A percentile compares a stretch with the other conserved stretches of the same genome.
phyloP scores from a whole-genome alignment of 2,797 vertebrate genomes.

The Hyperoplus immaculatus region DNA sequence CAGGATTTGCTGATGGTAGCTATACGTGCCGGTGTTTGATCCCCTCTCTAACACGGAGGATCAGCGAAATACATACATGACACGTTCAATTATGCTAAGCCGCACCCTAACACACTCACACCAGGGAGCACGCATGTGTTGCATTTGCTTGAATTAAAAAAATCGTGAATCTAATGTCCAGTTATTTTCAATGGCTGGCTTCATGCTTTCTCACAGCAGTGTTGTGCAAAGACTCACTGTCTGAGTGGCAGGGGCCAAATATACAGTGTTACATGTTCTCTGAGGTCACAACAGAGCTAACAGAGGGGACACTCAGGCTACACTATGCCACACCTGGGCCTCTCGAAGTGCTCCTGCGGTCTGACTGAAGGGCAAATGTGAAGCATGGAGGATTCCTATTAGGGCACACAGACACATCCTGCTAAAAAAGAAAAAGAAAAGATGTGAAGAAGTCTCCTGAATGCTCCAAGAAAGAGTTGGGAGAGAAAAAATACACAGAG shows the following conservation, averaged over 20 bases:
- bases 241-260: background rate
- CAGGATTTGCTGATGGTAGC: constrained; percentile 43
- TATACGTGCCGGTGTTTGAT: constrained; percentile 40
- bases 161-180: background rate
- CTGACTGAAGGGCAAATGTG: background rate
- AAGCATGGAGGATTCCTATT: background rate
- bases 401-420: background rate
- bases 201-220: background rate
- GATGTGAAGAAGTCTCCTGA: background rate
- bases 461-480: background rate
- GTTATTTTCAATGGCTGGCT: background rate
- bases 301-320: background rate
- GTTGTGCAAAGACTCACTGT: background rate
- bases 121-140: constrained; percentile 12
- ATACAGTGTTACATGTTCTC: no score
- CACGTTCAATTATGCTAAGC: constrained; percentile 26
- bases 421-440: background rate
- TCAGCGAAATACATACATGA: constrained; percentile 37
- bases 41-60: constrained; percentile 27
- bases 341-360: background rate
- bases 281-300: constrained; percentile 19
- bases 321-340: background rate
- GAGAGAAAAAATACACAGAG: background rate
- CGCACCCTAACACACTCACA: constrained; percentile 19
- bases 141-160: background rate